Evolutionary conservation across 2,797 vertebrate genomes (phyloP), one percentile per base, ranked within the genome.

Genomic region (Galagoides demidoff): DNA sequence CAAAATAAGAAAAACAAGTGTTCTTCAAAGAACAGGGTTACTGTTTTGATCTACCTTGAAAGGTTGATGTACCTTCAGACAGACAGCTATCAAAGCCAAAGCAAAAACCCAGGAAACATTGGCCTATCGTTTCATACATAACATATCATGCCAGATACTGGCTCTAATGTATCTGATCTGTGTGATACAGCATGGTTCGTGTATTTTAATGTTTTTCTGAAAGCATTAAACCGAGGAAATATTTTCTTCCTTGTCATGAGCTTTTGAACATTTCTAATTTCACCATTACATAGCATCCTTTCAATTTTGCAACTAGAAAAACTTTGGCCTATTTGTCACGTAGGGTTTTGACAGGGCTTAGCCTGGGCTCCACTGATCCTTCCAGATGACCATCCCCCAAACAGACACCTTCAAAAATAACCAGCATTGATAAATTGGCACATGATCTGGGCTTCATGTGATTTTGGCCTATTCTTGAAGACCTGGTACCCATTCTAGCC

Each of bases 21-120:
- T 74, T 90, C 91, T 90, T 90, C 20, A 70, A 85, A 88, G 77
- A 52, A 57, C 19, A 93, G 39, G 12, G 87, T 61, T 39, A n/a
- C 55, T 64, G n/a, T 86, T 87, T 90, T 82, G 59, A 87, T 86
- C 49, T 76, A 23, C 61, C 22, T 45, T 49, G n/a, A n/a, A 57
- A 64, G 55, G 29, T 9, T 45, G 31, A 55, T 31, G 55, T 6
- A 3, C 61, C 27, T 85, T 85, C 55, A 82, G 52, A 92, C 31
- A 29, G 6, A 81, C 3, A 39, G n/a, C 22, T 57, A 8, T 79
- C 39, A 90, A 57, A 63, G 5, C 5, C 14, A 43, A 68, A 68
- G 43, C 20, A 16, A 74, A 84, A 82, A 43, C 19, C 45, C 91
- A 73, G 70, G 55, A 29, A 34, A 61, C 19, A 29, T 37, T n/a